Evolutionary conservation across 2,797 vertebrate species (phyloP), one percentile per base, ranked within the genome.

Genomic region (Clarias fuscus): DNA sequence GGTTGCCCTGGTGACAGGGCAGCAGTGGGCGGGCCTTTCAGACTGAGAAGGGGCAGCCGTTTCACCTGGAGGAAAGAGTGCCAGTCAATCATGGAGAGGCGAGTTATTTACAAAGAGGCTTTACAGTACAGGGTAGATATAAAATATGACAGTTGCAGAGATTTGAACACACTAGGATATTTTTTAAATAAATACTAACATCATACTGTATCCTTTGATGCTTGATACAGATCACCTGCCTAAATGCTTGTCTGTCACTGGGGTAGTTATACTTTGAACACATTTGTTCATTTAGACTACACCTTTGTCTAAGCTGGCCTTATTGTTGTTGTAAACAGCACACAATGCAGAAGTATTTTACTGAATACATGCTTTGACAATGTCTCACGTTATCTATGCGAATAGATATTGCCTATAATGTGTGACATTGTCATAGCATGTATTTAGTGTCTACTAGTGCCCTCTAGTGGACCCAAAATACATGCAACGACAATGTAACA

Each of bases 1-100:
- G 93, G 94, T 88, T 93, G 95, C 89, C 90, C 94, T 0, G 93
- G 91, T 0, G 95, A 95, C 85, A 90, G 94, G 84, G 90, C 92
- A 67, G 87, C 94, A 1, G 93, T 93, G 68, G 93, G 93, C 0
- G 95, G 95, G 2, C 94, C 95, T 33, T 92, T 96, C 75, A 93
- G 96, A 91, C 92, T 96, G 85, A 94, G 96, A 6, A 92, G 96
- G 87, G 96, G 96, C 75, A 96, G 96, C 91, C 92, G 96, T 75
- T 96, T 96, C 91, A 96, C 96, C 88, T 96, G 96, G 96, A 95
- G 96, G 90, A 96, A 96, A 93, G 96, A 96, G 93, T 96, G 96
- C 88, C 96, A 96, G 76, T 95, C 95, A 5, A 96, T 96, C 90
- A 96, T 96, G 96, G 96, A 96, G 92, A 96, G 95, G 96, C 96